phyloP scores from a whole-genome alignment of 2,113 vertebrate genomes.

The Xiphophorus hellerii region DNA sequence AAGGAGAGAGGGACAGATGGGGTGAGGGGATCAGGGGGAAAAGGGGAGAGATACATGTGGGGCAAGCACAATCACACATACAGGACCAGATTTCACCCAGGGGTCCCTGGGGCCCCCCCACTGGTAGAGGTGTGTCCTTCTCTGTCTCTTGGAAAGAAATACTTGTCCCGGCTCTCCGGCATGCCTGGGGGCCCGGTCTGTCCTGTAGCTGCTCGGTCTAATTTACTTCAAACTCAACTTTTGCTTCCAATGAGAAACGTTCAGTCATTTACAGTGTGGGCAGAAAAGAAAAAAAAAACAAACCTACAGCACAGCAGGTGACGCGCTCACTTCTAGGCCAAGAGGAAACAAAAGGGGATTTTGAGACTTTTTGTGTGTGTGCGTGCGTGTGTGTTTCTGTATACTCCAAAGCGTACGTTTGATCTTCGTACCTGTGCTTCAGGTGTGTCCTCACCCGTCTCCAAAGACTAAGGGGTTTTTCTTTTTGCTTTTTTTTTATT shows the following conservation, averaged over 20 bases:
- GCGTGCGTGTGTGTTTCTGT: constrained; percentile 17
- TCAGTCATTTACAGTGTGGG: constrained; percentile 13
- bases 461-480: constrained; percentile 28
- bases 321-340: constrained; percentile 38
- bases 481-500: neutral
- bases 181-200: constrained; percentile 13
- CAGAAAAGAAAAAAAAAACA: constrained; percentile 18
- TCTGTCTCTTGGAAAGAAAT: constrained; percentile 44
- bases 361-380: constrained; percentile 25
- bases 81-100: constrained; percentile 58
- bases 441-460: constrained; percentile 56
- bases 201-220: neutral
- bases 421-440: constrained; percentile 51
- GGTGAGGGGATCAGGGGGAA: neutral
- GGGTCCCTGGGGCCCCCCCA: constrained; percentile 50
- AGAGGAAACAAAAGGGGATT: constrained; percentile 59
- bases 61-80: constrained; percentile 32
- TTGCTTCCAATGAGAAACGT: constrained; percentile 14
- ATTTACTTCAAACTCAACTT: constrained; percentile 1
- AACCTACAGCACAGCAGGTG: constrained; percentile 33
- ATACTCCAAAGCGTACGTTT: constrained; percentile 8
- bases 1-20: constrained; percentile 27
- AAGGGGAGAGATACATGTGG: constrained; percentile 3
- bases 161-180: constrained; percentile 35
- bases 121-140: constrained; percentile 61